Evolutionary conservation across 2,797 vertebrate genomes (phyloP).

Genomic region (Diplodus puntazzo): DNA sequence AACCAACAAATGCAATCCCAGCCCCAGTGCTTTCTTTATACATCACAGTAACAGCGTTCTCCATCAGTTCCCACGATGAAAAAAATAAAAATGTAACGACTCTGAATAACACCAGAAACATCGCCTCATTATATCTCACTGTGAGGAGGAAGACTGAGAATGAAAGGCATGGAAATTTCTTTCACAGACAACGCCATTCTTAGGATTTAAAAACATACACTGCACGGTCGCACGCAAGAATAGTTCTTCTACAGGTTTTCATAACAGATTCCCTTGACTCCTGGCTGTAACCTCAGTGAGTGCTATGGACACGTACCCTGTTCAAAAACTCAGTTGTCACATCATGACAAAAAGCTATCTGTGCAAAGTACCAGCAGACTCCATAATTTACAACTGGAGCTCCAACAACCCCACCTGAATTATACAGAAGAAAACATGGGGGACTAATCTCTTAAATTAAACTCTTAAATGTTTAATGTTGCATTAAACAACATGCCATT

Average conservation of each 20-base stretch:
- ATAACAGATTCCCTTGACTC: neutral
- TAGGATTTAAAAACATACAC: slow-evolving; percentile 5
- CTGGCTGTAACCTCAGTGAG: neutral
- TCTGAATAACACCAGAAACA: slow-evolving; percentile 36
- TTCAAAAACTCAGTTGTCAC: neutral
- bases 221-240: neutral
- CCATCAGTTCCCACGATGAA: slow-evolving; percentile 11
- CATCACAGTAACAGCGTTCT: slow-evolving; percentile 13
- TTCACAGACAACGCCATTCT: neutral
- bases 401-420: neutral
- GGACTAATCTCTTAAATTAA: neutral
- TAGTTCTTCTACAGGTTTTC: neutral
- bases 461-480: slow-evolving; percentile 8
- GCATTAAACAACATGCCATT: slow-evolving; percentile 14
- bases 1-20: slow-evolving; percentile 52
- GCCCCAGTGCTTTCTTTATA: neutral
- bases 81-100: slow-evolving; percentile 24
- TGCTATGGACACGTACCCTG: neutral
- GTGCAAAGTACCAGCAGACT: too few species aligned
- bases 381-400: neutral
- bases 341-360: neutral
- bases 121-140: slow-evolving; percentile 29
- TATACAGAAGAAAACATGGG: neutral
- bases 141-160: neutral
- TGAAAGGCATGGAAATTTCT: neutral